These are phyloP conservation scores for Hyles euphorbiae DNA, from an alignment of 1,140 invertebrate genomes.

Conservation along the genomic window DNA sequence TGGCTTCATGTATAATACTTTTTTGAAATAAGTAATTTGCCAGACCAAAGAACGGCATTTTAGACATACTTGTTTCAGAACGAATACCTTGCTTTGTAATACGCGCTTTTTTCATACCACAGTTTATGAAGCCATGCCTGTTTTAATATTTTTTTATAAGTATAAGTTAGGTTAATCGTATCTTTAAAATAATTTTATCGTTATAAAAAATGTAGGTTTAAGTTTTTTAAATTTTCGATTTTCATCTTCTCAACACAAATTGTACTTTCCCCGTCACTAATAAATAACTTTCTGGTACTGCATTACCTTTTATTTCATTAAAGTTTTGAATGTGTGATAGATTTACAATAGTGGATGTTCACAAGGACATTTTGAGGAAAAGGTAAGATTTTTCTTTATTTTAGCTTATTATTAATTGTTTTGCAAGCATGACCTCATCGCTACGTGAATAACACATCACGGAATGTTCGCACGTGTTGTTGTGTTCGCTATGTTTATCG, in stretches of 20 bases:
- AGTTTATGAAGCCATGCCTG: constrained; percentile 22
- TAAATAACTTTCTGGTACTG: constrained; percentile 52
- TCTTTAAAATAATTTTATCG: not conserved
- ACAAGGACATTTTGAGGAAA: not conserved
- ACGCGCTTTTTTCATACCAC: constrained; percentile 14
- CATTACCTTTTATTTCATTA: constrained; percentile 26
- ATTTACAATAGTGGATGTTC: constrained; percentile 8
- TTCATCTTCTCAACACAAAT: constrained; percentile 19
- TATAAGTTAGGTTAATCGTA: constrained; percentile 3
- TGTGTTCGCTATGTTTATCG: constrained; percentile 6
- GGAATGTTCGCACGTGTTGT: constrained; percentile 10
- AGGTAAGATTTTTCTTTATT: constrained; percentile 22
- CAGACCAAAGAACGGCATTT: constrained; percentile 41
- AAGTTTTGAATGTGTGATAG: constrained; percentile 7
- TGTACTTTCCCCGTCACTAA: constrained; percentile 55
- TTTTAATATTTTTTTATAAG: constrained; percentile 4
- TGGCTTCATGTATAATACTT: constrained; percentile 13
- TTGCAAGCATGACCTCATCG: constrained; percentile 44
- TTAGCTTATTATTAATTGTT: constrained; percentile 34
- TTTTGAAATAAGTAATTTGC: constrained; percentile 15
- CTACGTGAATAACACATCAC: not conserved
- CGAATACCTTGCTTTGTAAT: constrained; percentile 24
- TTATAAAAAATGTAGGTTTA: constrained; percentile 3
- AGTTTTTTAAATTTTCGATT: constrained; percentile 2
- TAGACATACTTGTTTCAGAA: constrained; percentile 14